Base-by-base conservation (phyloP, 35 echinoderm and acorn worm genomes). In the Chiridota heheva region DNA sequence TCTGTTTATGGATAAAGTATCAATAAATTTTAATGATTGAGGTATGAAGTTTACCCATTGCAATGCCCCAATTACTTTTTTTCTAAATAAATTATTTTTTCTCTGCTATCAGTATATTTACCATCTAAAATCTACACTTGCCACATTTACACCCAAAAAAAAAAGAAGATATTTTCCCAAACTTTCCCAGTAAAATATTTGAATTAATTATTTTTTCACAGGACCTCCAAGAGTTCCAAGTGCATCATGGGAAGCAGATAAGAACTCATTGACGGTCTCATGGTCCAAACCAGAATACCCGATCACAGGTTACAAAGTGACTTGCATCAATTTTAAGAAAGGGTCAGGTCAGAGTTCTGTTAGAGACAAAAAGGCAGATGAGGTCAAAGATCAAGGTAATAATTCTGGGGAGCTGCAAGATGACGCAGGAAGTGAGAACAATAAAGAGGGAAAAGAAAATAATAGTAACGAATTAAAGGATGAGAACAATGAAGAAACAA, bases 271-370 rank as follows among this genome's bases (percentile, higher is more conserved):
- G 39, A 82, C 78, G 5, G 47, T 92, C 5, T 41, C 84, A 16
- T 92, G 90, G 90, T 77, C 40, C 28, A 75, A 69, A 55, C 90
- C 90, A 37, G 90, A 82, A 45, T 62, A 39, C 41, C 69, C 76
- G 18, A 44, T 92, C 53, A 82, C 63, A 2, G 90, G 84, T 56
- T 92, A 87, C 46, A 67, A 75, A 44, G 63, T 92, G 73, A 77
- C 1, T 30, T 58, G 15, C 45, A 30, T 32, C 60, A 46, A 13
- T 70, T 40, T 25, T 40, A 17, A 35, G 67, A 70, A 31, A 70
- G 67, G 24, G 29, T 1, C 62, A 29, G 15, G 0, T 24, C 13
- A 30, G 16, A 12, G 0, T 1, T 36, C 22, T 20, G 2, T 2
- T 36, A 37, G 40, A 18, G 65, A 40, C 40, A 69, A 69, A 34